Conservation (phyloP, 2,888 invertebrate species). For the Dynastes tityus region DNA sequence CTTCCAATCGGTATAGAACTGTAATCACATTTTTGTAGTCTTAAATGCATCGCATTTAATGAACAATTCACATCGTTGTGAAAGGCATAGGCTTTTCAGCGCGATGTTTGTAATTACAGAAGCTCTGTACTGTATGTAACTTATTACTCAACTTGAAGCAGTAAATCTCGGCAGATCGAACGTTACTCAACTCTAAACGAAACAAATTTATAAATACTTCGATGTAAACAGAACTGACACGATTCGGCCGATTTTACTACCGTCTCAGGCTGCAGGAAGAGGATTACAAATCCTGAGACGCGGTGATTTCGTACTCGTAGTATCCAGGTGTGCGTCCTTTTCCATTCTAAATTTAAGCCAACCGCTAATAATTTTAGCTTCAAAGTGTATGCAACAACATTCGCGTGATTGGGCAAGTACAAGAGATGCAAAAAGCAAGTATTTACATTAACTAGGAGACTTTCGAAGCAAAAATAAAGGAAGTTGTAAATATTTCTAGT, state of each 20-base stretch:
- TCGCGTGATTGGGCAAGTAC: slow-evolving; percentile 12
- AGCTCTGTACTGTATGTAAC: neutral
- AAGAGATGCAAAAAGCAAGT: neutral
- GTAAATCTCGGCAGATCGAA: slow-evolving; percentile 11
- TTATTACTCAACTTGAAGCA: slow-evolving; percentile 19
- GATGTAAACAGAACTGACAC: slow-evolving; percentile 36
- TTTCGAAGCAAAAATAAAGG: slow-evolving; percentile 40
- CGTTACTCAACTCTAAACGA: slow-evolving; percentile 9
- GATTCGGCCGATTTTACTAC: slow-evolving; percentile 26
- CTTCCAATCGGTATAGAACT: no score
- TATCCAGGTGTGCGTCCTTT: slow-evolving; percentile 29
- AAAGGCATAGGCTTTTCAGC: neutral
- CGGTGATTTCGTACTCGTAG: neutral
- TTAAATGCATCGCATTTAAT: no score
- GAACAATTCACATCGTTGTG: neutral
- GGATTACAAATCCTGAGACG: no score
- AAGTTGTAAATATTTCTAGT: slow-evolving; percentile 38
- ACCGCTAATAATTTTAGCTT: slow-evolving; percentile 30
- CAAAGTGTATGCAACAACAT: slow-evolving; percentile 22
- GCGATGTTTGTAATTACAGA: slow-evolving; percentile 3
- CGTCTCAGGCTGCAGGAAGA: neutral
- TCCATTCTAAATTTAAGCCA: slow-evolving; percentile 21
- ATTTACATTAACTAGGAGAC: slow-evolving; percentile 22
- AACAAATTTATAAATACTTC: slow-evolving; percentile 29
- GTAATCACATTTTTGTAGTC: no score